Evolutionary conservation across 2,113 vertebrate genomes (phyloP), one percentile per base, ranked within the genome.

Genomic region (Brachyhypopomus gauderio): DNA sequence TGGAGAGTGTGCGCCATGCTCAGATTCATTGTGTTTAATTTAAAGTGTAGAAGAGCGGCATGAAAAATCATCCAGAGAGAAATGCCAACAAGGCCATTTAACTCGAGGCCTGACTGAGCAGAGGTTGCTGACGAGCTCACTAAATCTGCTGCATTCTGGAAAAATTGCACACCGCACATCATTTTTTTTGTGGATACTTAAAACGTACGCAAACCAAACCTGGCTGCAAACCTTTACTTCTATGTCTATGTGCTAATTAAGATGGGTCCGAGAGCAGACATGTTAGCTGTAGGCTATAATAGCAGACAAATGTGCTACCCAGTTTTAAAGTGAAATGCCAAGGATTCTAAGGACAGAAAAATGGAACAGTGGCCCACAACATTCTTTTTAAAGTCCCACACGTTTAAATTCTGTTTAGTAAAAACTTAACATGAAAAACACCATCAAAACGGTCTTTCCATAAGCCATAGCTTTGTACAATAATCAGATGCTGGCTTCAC

Each of bases 21-120:
- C 20, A 25, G 19, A 70, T 22, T 19, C 9, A 72, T 45, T 62
- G 19, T 38, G 30, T 25, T 38, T n/a, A 16, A 30, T 41, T 22
- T 23, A n/a, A 60, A 14, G 30, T 60, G 34, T 5, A 27, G 4
- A 79, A 16, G 23, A 72, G 8, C 3, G 30, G 70, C 48, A 27
- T 27, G 48, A 67, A n/a, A 81, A 38, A 58, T 72, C 30, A 36
- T 77, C 52, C 20, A 38, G 11, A 25, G 71, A 30, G 38, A 62
- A 77, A 76, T 62, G 76, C n/a, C 23, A 84, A 22, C 73, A 64
- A 45, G 58, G 56, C 66, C 58, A 55, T 72, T 72, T 72, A 72
- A 20, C 58, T 56, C n/a, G 63, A 77, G 48, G 17, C 74, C 41
- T 77, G 67, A 72, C 66, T 59, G 52, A 82, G 27, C 74, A 55